Evolutionary conservation across 1,140 invertebrate genomes (phyloP).

Genomic region (Caenorhabditis inopinata): DNA sequence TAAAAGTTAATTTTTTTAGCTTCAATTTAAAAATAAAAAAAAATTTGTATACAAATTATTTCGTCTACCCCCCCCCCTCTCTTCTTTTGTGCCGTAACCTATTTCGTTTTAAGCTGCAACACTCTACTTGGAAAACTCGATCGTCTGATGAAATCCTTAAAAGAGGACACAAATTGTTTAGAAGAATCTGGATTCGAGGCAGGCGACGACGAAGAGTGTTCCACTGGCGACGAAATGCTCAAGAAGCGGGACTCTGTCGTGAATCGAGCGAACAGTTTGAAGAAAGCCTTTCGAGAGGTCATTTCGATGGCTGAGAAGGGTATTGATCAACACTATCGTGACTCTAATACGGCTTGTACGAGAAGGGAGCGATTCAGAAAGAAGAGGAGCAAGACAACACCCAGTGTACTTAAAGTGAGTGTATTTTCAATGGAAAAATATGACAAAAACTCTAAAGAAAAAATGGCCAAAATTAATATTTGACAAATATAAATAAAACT

Average conservation of each 20-base stretch:
- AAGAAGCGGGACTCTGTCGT: background rate
- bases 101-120: conserved; percentile 37
- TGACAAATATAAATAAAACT: no score
- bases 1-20: no score
- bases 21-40: no score
- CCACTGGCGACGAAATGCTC: background rate
- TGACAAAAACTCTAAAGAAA: background rate
- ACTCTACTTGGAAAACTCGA: conserved; percentile 37
- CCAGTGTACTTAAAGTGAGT: conserved; percentile 18
- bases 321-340: conserved; percentile 69
- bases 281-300: conserved; percentile 45
- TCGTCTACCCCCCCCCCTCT: no score
- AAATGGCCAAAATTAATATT: background rate
- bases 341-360: conserved; percentile 22
- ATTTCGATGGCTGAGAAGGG: conserved; percentile 70
- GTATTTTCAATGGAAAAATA: background rate
- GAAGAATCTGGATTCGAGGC: conserved; percentile 2
- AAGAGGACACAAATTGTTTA: background rate
- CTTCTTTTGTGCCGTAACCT: no score
- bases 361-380: conserved; percentile 47
- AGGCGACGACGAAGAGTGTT: background rate
- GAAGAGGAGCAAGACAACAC: conserved; percentile 49
- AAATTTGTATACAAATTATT: no score
- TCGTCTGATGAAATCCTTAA: conserved; percentile 33
- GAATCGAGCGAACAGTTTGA: conserved; percentile 32